Evolutionary conservation across 2,888 invertebrate genomes (phyloP), one percentile per base, ranked within the genome.

Genomic region (Augochlorella aurata): DNA sequence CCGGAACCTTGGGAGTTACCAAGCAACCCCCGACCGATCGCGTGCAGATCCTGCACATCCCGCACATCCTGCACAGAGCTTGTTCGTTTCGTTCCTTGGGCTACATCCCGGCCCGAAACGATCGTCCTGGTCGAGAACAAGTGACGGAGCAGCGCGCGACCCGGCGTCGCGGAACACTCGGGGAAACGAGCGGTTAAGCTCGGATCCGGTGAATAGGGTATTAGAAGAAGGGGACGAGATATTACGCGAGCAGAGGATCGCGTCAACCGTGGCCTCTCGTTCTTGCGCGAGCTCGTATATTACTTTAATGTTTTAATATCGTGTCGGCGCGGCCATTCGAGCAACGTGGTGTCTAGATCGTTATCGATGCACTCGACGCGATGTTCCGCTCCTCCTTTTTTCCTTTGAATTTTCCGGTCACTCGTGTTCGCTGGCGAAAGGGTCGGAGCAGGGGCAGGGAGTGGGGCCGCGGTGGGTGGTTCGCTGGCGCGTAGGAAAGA

Each of bases 301-400:
- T 92, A 93, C 92, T 92, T 93, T 93, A 92, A 93, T 93, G 93
- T 93, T 93, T 93, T 93, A 93, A 93, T 93, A 93, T 93, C 93
- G 92, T 92, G 93, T 93, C 92, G 89, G 85, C 85, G 87, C 85
- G 91, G 92, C 92, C 93, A 92, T 93, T 93, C 89, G 90, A 89
- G 90, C 92, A 93, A 92, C 85, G 90, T 89, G 93, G 92, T 88
- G 92, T 91, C 92, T 77, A 76, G 76, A 72, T 81, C 68, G 75
- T 82, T 81, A 70, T 81, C 76, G 72, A 81, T 72, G 82, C 82
- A 69, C 81, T 79, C 77, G 67, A 44, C 81, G 68, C 82, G 54
- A 67, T 63, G 61, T 49, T 45, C 50, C 71, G 65, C 69, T 52
- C 58, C 29, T 29, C 65, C 29, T 47, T 54, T 52, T 54, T 70